Evolutionary conservation across 2,797 vertebrate species (phyloP), one percentile per base, ranked within the genome.

Genomic region (Gallinago nigripennis): DNA sequence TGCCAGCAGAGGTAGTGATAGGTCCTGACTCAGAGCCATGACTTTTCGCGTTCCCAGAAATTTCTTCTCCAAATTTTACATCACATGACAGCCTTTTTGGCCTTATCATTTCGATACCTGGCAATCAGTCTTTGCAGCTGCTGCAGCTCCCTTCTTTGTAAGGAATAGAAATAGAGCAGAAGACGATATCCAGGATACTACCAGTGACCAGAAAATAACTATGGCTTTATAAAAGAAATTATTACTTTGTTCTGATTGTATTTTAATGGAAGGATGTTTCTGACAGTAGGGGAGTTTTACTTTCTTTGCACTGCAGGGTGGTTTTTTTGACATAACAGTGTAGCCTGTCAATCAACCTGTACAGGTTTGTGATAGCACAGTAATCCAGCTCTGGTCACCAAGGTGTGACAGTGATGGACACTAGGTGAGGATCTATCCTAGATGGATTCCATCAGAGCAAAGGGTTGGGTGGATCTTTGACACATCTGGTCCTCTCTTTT

Each of bases 61-160:
- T 51, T 43, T 64, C 86, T 70, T 82, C 88, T 79, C 89, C 81
- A 37, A 96, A 83, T 60, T 88, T 92, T 82, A 51, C 66, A 86
- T 41, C 86, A 76, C 39, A 23, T 51, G 33, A 35, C 33, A 86
- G 72, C 33, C 33, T 90, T 88, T 70, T 64, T 33, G 35, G 17
- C 75, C 33, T 78, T 71, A 41, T 33, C 71, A 35, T 93, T 83
- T 75, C 2, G 1, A 50, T 46, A 73, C 28, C 65, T 94, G 86
- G 80, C 77, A 90, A 69, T 35, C 68, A 58, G 45, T 11, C 27
- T 46, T 46, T 45, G 39, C 35, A 66, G 51, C n/a, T 70, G 51
- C 46, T 69, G 51, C 43, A 80, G 25, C 61, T 77, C 35, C 35
- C 25, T 17, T 88, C 69, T 68, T 60, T 53, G 53, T 75, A 66